Base-by-base conservation (phyloP, 1,140 invertebrate genomes). In the Arctopsyche grandis region DNA sequence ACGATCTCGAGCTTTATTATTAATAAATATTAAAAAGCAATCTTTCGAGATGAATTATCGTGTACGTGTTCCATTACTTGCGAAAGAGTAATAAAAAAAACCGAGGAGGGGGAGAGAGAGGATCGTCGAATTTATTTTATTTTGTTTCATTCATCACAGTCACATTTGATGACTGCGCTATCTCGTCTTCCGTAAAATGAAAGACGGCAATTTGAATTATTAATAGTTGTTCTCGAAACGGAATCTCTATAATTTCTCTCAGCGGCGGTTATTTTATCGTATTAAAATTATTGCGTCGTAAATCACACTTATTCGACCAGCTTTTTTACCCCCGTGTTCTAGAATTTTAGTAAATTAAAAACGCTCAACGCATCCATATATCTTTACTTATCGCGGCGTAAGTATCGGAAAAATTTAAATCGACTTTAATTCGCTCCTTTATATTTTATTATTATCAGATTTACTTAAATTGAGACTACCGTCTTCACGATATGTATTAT, bases 191-290 rank as follows among this genome's bases (percentile, higher is more conserved):
- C 63, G 63, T 66, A 66, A 66, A 66, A 66, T 66, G 63, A 66
- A 66, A 66, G 63, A 66, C 63, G 63, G 63, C 63, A 66, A 66
- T 66, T 66, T 66, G 63, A 66, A 66, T 66, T 66, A 66, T 66
- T 66, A 66, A 66, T 66, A 66, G 63, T 66, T 66, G 63, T 66
- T 66, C 63, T 66, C 22, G 19, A 24, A 66, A 66, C 63, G 63
- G 63, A 66, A 66, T 66, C 63, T 66, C 63, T 66, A 66, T 66
- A 66, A 66, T 66, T 66, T 66, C 63, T 66, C 63, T 24, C 63
- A 22, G 19, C 22, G 24, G 58, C 58, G 16, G 58, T 26, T 26
- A 26, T 66, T 66, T 66, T 66, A 66, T 66, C 63, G 63, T 66
- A 66, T 66, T 66, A 66, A 66, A 66, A 66, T 66, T 66, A 66